A percentile compares a stretch with the other conserved stretches of the same genome.
Conservation (phyloP, 2,888 invertebrate genomes). For the Chrysina gloriosa region DNA sequence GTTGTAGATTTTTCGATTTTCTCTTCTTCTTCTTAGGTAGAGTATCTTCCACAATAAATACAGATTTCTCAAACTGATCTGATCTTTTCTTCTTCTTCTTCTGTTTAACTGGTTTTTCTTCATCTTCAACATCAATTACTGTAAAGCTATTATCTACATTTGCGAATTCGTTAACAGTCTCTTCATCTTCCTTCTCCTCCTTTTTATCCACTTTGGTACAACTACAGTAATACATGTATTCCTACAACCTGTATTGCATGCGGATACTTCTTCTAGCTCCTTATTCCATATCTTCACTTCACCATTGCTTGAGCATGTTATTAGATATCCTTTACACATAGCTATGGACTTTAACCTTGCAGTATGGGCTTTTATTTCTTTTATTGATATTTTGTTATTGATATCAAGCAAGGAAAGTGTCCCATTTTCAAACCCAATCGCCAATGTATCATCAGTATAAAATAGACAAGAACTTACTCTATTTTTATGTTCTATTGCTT, state of each 20-base stretch:
- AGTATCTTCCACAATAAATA: background rate
- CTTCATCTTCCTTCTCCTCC: slow-evolving; percentile 19
- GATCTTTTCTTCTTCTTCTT: background rate
- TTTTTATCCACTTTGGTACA: slow-evolving; percentile 24
- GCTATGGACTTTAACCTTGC: slow-evolving; percentile 77
- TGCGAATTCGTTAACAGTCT: background rate
- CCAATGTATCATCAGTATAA: slow-evolving; percentile 72
- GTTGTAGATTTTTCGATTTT: background rate
- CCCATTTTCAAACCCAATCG: slow-evolving; percentile 82
- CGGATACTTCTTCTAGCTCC: slow-evolving; percentile 19
- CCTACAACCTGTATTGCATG: slow-evolving; percentile 46
- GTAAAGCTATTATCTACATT: background rate
- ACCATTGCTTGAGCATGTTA: slow-evolving; percentile 64
- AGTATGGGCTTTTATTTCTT: slow-evolving; percentile 70
- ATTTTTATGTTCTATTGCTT: slow-evolving; percentile 74
- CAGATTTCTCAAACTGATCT: background rate
- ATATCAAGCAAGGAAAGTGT: slow-evolving; percentile 72
- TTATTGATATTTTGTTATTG: slow-evolving; percentile 66
- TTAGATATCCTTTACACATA: slow-evolving; percentile 69
- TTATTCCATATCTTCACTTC: slow-evolving; percentile 48
- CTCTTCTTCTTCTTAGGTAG: slow-evolving; percentile 14
- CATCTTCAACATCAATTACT: too few relatives aligned
- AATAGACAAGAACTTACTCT: slow-evolving; percentile 80
- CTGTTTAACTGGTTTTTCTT: background rate
- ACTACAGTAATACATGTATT: slow-evolving; percentile 45